phyloP scores from a whole-genome alignment of 2,797 vertebrate genomes.

The Lepus townsendii region DNA sequence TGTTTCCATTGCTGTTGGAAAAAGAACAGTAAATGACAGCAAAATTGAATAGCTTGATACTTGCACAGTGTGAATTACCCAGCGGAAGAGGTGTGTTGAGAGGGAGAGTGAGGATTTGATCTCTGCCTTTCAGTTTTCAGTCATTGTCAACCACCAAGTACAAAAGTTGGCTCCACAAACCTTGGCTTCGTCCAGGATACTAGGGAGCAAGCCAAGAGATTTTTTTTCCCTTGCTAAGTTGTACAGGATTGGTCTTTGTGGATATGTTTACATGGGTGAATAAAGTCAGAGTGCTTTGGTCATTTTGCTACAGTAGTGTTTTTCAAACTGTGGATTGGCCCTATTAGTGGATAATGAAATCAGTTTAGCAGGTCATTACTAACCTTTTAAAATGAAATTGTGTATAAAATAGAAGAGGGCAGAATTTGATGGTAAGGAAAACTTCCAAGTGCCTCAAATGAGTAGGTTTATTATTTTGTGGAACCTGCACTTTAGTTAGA shows the following conservation, averaged over 20 bases:
- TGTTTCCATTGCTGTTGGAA: conserved; percentile 80
- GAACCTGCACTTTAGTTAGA: conserved; percentile 16
- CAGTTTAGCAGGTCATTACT: conserved; percentile 47
- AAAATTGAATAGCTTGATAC: conserved; percentile 74
- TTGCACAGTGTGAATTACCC: conserved; percentile 71
- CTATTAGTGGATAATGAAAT: conserved; percentile 63
- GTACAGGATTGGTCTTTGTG: conserved; percentile 68
- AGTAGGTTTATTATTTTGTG: neutral
- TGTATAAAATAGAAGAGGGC: neutral
- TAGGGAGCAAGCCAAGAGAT: conserved; percentile 69
- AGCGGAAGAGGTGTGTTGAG: conserved; percentile 78
- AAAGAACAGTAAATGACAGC: conserved; percentile 75
- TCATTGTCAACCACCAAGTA: conserved; percentile 73
- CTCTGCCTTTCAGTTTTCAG: conserved; percentile 77
- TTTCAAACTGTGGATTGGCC: conserved; percentile 21
- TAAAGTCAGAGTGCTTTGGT: conserved; percentile 47
- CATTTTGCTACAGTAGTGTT: conserved; percentile 43
- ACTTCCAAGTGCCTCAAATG: neutral
- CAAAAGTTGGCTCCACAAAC: conserved; percentile 80
- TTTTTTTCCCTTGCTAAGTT: conserved; percentile 40
- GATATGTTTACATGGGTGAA: conserved; percentile 72
- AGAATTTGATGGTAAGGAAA: conserved; percentile 4
- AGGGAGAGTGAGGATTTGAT: conserved; percentile 76
- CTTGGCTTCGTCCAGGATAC: conserved; percentile 68
- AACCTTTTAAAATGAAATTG: conserved; percentile 40